Base-by-base conservation (phyloP, 2,888 invertebrate genomes). In the Exocentrus adspersus region DNA sequence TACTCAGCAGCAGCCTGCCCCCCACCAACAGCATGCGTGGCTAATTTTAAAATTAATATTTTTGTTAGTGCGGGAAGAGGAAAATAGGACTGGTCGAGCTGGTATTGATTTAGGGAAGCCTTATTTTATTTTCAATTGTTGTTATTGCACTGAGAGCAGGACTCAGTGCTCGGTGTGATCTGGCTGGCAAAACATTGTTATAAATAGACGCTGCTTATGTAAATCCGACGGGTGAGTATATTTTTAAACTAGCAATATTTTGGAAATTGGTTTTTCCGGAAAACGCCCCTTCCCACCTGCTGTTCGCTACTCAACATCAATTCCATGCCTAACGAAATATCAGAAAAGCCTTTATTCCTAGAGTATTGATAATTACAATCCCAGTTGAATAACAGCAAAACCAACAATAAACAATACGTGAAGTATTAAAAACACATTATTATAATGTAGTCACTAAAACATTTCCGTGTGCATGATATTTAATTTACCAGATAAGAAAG, bases 21-120 rank as follows among this genome's bases (percentile, higher is more conserved):
- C 65, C 67, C 65, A 67, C 65, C 45, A 60, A 28, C 42, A 64
- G 45, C 65, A 62, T 60, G 42, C 12, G 45, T 20, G 24, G 41
- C 57, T 64, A 46, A 57, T 20, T 57, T 57, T 46, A 57, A 46
- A 45, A 57, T 57, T 42, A 16, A 21, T 37, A 37, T 41, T 61
- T 56, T 62, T 14, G 12, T 17, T 32, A 19, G 16, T n/a, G 30
- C 19, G 37, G 52, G 48, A 32, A 19, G 1, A 19, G n/a, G 19
- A 50, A 62, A 57, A 56, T 17, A 41, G 54, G 54, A 46, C 43
- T 60, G 32, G 51, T 24, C 45, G 21, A 45, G 43, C 21, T 43
- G 20, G 30, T 62, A 43, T 51, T 59, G 42, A 59, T 59, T 57
- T 14, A 21, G 24, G 48, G 14, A 57, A 57, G 57, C 57, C 46